Conservation (phyloP, 2,113 vertebrate genomes). For the Pygoscelis antarcticus region DNA sequence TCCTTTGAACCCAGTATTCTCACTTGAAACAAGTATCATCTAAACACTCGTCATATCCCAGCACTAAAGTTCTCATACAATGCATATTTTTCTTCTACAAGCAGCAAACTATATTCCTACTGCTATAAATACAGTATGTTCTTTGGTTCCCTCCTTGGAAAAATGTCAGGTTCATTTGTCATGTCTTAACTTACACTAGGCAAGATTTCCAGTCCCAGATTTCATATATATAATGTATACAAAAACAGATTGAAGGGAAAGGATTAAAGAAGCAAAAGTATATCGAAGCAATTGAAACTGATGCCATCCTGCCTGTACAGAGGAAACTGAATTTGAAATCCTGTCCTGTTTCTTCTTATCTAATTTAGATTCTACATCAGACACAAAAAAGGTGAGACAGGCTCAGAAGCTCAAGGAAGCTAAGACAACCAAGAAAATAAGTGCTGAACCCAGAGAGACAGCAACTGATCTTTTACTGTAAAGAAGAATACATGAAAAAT, state of each 20-base stretch:
- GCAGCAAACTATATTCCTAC: constrained; percentile 40
- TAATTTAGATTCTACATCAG: constrained; percentile 55
- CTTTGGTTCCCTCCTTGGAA: constrained; percentile 48
- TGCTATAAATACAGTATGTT: constrained; percentile 65
- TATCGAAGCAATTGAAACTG: constrained; percentile 22
- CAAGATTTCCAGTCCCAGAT: constrained; percentile 54
- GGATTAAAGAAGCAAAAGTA: constrained; percentile 55
- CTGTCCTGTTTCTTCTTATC: constrained; percentile 39
- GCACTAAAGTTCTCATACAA: neutral
- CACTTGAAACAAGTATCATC: neutral
- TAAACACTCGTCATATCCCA: neutral
- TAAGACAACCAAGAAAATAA: constrained; percentile 12
- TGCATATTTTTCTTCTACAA: constrained; percentile 12
- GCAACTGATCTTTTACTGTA: neutral
- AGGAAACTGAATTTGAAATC: constrained; percentile 51
- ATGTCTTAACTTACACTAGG: constrained; percentile 63
- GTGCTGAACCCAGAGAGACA: neutral
- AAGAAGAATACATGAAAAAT: neutral
- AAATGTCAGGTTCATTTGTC: constrained; percentile 68
- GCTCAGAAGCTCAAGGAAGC: constrained; percentile 6
- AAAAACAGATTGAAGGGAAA: constrained; percentile 58
- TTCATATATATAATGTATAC: constrained; percentile 33
- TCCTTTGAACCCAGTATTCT: neutral
- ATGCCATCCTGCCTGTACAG: neutral
- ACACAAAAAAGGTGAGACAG: constrained; percentile 34